Percentiles rank a stretch among this genome's conserved stretches.
These are phyloP conservation scores for Diarsia brunnea DNA, from an alignment of 2,888 invertebrate species.

Conservation along the genomic window DNA sequence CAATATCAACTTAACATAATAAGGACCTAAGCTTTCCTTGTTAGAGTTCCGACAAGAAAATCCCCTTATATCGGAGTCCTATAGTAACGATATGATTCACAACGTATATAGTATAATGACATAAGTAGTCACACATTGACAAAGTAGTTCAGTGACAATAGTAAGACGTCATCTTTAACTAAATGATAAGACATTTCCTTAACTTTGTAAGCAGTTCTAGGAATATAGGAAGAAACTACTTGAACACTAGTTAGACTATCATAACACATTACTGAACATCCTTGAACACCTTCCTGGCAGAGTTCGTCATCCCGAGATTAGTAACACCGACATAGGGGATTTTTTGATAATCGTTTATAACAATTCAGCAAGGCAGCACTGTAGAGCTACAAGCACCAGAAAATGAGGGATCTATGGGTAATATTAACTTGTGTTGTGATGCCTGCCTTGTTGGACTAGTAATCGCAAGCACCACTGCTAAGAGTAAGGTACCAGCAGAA, in stretches of 20 bases:
- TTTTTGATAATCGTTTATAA: not conserved
- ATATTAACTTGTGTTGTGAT: not conserved
- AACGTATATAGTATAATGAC: not conserved
- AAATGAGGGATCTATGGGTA: not conserved
- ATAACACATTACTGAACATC: conserved; percentile 29
- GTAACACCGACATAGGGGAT: not conserved
- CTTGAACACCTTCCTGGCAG: conserved; percentile 2
- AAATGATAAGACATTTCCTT: conserved; percentile 62
- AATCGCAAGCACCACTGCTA: not conserved
- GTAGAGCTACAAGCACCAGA: not conserved
- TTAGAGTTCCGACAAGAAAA: conserved; percentile 30
- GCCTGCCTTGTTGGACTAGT: not conserved
- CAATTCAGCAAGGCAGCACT: not conserved
- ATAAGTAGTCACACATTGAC: conserved; percentile 20
- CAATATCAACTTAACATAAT: conserved; percentile 36
- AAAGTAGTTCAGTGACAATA: conserved; percentile 42
- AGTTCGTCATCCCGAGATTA: conserved; percentile 5
- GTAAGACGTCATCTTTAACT: conserved; percentile 51
- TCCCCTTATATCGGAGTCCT: conserved; percentile 18
- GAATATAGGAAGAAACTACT: conserved; percentile 55
- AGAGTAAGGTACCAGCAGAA: not conserved
- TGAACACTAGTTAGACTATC: conserved; percentile 22
- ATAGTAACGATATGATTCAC: conserved; percentile 29
- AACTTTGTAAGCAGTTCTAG: conserved; percentile 35
- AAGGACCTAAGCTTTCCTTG: conserved; percentile 47